Conservation (phyloP, 2,797 vertebrate genomes). For the Craterocephalus amniculus region DNA sequence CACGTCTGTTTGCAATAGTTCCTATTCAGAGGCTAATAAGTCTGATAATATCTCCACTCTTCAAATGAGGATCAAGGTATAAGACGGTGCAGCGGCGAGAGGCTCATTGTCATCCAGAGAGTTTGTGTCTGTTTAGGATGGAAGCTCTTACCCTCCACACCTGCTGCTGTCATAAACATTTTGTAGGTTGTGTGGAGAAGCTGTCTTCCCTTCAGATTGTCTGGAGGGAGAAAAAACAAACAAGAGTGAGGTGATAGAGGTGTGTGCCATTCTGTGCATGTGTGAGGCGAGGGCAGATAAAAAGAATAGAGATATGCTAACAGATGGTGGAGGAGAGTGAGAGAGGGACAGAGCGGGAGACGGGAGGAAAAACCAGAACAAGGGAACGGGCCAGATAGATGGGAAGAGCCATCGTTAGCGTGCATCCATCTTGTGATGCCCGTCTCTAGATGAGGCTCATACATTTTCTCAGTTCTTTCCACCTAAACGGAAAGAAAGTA, state of each 20-base stretch:
- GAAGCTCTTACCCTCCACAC: conserved; percentile 89
- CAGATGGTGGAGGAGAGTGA: conserved; percentile 66
- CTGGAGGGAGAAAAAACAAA: conserved; percentile 60
- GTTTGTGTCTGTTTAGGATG: conserved; percentile 33
- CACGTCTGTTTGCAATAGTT: conserved; percentile 55
- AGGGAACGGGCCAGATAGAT: conserved; percentile 47
- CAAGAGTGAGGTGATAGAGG: conserved; percentile 44
- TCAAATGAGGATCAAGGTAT: conserved; percentile 69
- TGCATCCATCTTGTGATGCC: conserved; percentile 53
- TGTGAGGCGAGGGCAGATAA: conserved; percentile 47
- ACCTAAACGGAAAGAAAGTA: conserved; percentile 46
- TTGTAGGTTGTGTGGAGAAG: conserved; percentile 95
- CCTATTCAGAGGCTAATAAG: conserved; percentile 70
- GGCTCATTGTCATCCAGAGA: conserved; percentile 46
- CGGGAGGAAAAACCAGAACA: conserved; percentile 37
- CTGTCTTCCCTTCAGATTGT: conserved; percentile 90
- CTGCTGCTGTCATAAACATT: conserved; percentile 95
- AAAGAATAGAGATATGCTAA: conserved; percentile 66
- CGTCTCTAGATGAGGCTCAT: conserved; percentile 38
- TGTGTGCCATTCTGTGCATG: conserved; percentile 30
- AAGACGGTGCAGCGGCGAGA: conserved; percentile 53
- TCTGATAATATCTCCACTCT: conserved; percentile 64
- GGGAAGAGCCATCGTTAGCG: conserved; percentile 47
- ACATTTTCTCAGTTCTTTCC: conserved; percentile 36
- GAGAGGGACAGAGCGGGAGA: conserved; percentile 42